Conservation (phyloP, 2,797 vertebrate species). For the Mastacembelus armatus region DNA sequence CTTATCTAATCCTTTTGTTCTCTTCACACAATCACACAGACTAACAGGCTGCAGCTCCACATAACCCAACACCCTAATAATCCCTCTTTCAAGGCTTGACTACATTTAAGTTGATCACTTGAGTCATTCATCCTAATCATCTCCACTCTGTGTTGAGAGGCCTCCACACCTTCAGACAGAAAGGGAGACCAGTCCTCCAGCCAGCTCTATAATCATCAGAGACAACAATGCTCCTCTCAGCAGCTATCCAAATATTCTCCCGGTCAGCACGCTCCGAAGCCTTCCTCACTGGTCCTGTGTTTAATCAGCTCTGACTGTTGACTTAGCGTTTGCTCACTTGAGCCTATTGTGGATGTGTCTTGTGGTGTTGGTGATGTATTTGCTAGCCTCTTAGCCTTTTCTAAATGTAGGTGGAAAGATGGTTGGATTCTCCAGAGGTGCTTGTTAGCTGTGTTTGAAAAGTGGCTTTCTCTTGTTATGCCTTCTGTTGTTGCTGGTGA, state of each 20-base stretch:
- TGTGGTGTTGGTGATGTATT: constrained; percentile 43
- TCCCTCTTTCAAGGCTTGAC: constrained; percentile 83
- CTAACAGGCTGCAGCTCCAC: constrained; percentile 57
- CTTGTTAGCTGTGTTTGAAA: constrained; percentile 38
- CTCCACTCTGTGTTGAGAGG: constrained; percentile 46
- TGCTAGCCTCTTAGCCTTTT: constrained; percentile 53
- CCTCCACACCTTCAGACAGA: constrained; percentile 41
- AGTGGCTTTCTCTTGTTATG: background rate
- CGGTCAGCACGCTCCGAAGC: constrained; percentile 27
- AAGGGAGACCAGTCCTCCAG: constrained; percentile 68
- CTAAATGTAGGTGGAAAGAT: constrained; percentile 30
- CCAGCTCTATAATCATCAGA: constrained; percentile 85
- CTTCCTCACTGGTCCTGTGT: constrained; percentile 26
- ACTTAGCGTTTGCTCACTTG: constrained; percentile 52
- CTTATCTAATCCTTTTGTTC: background rate
- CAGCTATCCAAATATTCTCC: constrained; percentile 76
- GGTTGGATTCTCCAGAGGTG: constrained; percentile 35
- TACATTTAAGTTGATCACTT: constrained; percentile 87
- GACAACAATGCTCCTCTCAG: constrained; percentile 80
- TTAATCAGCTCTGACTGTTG: constrained; percentile 72
- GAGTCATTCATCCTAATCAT: constrained; percentile 90
- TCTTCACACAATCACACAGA: background rate
- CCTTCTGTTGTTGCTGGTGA: background rate
- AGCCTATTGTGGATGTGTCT: constrained; percentile 48
- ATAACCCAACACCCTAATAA: constrained; percentile 29